These are phyloP conservation scores for Helleia helle DNA, from an alignment of 2,888 invertebrate species.

Conservation along the genomic window DNA sequence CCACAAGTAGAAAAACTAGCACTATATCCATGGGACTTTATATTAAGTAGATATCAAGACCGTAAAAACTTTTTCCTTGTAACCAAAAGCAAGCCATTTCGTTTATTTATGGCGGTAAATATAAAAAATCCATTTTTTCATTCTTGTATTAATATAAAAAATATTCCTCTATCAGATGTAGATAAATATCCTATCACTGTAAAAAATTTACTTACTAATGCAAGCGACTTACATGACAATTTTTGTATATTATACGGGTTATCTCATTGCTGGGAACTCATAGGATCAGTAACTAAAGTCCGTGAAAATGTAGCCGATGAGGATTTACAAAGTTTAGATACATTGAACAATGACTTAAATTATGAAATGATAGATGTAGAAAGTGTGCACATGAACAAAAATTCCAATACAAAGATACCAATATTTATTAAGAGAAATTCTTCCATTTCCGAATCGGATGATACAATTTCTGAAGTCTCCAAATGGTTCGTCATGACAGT, in stretches of 20 bases:
- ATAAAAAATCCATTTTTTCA: conserved; percentile 34
- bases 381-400: conserved; percentile 2
- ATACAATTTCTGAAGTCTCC: conserved; percentile 27
- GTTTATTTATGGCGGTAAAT: conserved; percentile 52
- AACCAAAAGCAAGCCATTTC: conserved; percentile 38
- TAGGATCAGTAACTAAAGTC: conserved; percentile 49
- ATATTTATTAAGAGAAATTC: too few species aligned
- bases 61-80: conserved; percentile 50
- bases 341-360: neutral
- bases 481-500: conserved; percentile 74
- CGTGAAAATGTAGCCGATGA: conserved; percentile 17
- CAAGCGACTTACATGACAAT: conserved; percentile 40
- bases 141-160: conserved; percentile 47
- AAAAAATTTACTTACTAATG: conserved; percentile 49
- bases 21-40: conserved; percentile 50
- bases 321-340: conserved; percentile 1
- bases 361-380: neutral
- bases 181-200: conserved; percentile 48
- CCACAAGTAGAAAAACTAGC: conserved; percentile 42
- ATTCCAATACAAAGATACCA: neutral
- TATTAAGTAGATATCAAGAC: conserved; percentile 47
- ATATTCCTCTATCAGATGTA: conserved; percentile 44
- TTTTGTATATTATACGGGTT: conserved; percentile 59
- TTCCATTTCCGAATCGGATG: too few species aligned
- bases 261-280: conserved; percentile 53